Evolutionary conservation across 2,113 vertebrate genomes (phyloP).

Genomic region (Chascanopsetta lugubris): DNA sequence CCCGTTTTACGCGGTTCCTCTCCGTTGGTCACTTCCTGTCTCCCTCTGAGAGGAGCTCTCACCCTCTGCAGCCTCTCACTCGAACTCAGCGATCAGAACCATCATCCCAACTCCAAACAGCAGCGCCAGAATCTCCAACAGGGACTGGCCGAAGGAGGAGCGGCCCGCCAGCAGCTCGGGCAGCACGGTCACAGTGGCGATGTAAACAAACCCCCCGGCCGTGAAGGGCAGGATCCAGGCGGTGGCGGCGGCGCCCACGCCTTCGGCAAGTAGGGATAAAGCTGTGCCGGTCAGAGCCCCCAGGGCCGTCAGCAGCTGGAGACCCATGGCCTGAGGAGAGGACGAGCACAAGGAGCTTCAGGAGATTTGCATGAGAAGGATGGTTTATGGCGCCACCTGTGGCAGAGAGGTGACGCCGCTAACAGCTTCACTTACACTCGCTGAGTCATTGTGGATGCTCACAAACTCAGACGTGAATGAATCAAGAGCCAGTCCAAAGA

Average conservation of each 20-base stretch:
- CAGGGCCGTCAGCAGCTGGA: slow-evolving; percentile 89
- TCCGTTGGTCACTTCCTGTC: not conserved
- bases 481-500: no score
- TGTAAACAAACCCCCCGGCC: slow-evolving; percentile 91
- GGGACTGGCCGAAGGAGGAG: slow-evolving; percentile 84
- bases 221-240: slow-evolving; percentile 94
- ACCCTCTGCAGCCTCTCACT: slow-evolving; percentile 75
- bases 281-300: slow-evolving; percentile 89
- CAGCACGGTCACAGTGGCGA: slow-evolving; percentile 91
- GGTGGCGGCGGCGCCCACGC: slow-evolving; percentile 84
- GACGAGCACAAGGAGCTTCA: no score
- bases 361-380: no score
- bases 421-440: no score
- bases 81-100: slow-evolving; percentile 89
- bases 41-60: not conserved
- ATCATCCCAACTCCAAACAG: slow-evolving; percentile 91
- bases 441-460: no score
- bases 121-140: slow-evolving; percentile 88
- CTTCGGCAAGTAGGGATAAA: slow-evolving; percentile 90
- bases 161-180: slow-evolving; percentile 88
- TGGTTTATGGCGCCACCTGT: no score
- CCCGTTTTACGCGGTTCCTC: not conserved
- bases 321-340: slow-evolving; percentile 86
- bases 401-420: no score
- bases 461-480: no score